Evolutionary conservation across 2,113 vertebrate species (phyloP).

Genomic region (Zingel zingel): DNA sequence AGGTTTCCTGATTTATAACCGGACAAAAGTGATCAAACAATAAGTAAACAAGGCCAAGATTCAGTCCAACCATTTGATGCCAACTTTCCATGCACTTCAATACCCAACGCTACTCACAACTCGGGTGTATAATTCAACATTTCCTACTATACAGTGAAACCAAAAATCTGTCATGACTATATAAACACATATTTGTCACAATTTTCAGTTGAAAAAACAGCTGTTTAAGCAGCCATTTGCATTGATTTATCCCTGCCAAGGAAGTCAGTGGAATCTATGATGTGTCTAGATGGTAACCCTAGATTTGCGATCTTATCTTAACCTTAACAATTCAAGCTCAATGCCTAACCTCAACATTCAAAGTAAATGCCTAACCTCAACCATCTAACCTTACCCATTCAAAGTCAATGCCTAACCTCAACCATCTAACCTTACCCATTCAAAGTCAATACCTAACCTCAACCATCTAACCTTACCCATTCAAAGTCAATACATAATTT

Average conservation of each 20-base stretch:
- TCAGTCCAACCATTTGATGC: background rate
- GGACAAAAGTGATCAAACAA: background rate
- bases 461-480: no score
- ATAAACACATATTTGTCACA: background rate
- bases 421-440: no score
- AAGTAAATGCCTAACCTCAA: no score
- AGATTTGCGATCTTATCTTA: no score
- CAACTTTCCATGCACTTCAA: background rate
- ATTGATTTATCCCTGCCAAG: constrained; percentile 1
- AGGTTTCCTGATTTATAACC: background rate
- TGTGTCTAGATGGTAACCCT: no score
- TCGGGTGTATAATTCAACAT: background rate
- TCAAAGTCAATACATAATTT: no score
- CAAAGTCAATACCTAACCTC: no score
- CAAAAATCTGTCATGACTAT: background rate
- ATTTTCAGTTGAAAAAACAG: background rate
- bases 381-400: no score
- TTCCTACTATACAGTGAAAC: background rate
- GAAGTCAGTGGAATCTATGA: background rate
- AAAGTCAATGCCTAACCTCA: no score
- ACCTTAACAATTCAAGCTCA: no score
- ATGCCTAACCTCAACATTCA: no score
- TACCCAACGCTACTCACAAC: background rate
- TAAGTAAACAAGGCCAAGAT: background rate
- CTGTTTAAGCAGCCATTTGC: background rate